Evolutionary conservation across 2,113 vertebrate species (phyloP).

Genomic region (Mellivora capensis): DNA sequence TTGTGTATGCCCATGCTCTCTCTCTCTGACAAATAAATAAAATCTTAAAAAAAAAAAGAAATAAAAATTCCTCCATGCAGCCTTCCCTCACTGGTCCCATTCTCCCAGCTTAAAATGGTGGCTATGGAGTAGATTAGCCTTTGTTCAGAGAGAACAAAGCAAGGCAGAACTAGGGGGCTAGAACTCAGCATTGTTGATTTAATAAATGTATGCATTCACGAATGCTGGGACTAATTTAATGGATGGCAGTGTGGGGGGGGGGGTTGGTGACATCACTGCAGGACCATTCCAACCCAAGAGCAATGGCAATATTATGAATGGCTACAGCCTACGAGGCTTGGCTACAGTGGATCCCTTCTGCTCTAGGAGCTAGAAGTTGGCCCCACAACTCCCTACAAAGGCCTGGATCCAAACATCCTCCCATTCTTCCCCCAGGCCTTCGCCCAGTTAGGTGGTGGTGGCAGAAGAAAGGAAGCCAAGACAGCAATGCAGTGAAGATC

Average conservation of each 20-base stretch:
- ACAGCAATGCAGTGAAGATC: slow-evolving; percentile 35
- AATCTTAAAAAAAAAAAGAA: background rate
- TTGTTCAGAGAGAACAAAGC: slow-evolving; percentile 1
- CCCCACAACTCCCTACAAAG: background rate
- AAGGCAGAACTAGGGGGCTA: background rate
- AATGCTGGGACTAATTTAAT: background rate
- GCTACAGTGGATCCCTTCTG: background rate
- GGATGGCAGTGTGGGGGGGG: too few species aligned
- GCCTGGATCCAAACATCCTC: background rate
- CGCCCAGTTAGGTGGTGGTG: background rate
- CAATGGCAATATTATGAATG: background rate
- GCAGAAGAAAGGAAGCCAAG: slow-evolving; percentile 52
- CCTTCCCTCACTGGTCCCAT: background rate
- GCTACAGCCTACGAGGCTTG: background rate
- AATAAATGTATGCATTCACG: background rate
- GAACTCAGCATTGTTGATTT: background rate
- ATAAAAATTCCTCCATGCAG: background rate
- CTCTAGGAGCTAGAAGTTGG: background rate
- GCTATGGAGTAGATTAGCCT: background rate
- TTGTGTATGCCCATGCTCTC: too few species aligned
- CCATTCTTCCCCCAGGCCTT: background rate
- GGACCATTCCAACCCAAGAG: background rate
- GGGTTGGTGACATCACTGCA: background rate
- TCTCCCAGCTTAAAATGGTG: background rate
- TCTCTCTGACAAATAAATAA: background rate